Base-by-base conservation (phyloP, 1,140 invertebrate genomes). In the Trichonephila clavipes region DNA sequence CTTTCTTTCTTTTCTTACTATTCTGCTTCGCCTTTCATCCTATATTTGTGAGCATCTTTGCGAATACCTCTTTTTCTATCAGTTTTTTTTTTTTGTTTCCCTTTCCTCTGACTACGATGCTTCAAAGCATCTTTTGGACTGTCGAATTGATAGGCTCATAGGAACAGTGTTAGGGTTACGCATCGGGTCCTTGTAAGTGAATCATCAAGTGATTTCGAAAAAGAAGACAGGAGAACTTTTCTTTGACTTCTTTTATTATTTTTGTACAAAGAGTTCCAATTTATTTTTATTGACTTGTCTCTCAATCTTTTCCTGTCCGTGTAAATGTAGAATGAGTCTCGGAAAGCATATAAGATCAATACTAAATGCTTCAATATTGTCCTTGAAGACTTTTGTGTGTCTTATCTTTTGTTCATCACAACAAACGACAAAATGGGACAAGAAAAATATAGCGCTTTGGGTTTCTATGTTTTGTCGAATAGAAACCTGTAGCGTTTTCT, bases 141-240 rank as follows among this genome's bases (percentile, higher is more conserved):
- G 72, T 77, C 28, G 72, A 77, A 40, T 77, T 77, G 28, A 77
- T 40, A 34, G 72, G 72, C 14, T 77, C 72, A 12, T 40, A 59
- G 21, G 44, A 85, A 85, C 51, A 51, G 59, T 85, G 51, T 85
- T 85, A 61, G 51, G n/a, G 59, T 61, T 24, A 77, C 28, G 28
- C 28, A 14, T 77, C 34, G 18, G 24, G 14, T 77, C n/a, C 58
- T 85, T 2, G 21, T 85, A 59, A 85, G 83, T 85, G 83, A 85
- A 85, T 85, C 83, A 85, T 85, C 83, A 85, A 85, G 83, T 85
- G 83, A 59, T 85, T 85, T 58, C 44, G 83, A 85, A 85, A 40
- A 59, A 8, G 44, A 85, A 61, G 12, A 28, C 14, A 61, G 83
- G 61, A 51, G n/a, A 61, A 61, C 44, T 51, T 51, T 40, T 58